Conservation (phyloP, 2,888 invertebrate genomes). For the Panopea generosa region DNA sequence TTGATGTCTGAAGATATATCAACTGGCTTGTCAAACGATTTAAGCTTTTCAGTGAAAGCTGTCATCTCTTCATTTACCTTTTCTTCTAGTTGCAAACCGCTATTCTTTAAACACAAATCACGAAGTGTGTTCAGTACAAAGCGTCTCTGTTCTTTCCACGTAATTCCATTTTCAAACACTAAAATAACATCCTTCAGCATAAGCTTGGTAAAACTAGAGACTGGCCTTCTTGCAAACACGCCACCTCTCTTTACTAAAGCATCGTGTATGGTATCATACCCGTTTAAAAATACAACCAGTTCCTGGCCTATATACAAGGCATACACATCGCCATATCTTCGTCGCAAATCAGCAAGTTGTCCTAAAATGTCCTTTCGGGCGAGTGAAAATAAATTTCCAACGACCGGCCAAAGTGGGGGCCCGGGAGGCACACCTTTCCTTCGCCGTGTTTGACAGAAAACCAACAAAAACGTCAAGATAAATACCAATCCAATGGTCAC, state of each 20-base stretch:
- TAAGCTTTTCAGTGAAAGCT: slow-evolving; percentile 25
- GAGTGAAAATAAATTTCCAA: slow-evolving; percentile 38
- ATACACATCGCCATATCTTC: slow-evolving; percentile 46
- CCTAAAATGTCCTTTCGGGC: slow-evolving; percentile 9
- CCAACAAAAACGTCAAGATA: slow-evolving; percentile 13
- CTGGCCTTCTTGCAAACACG: slow-evolving; percentile 33
- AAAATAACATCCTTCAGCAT: slow-evolving; percentile 10
- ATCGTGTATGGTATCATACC: slow-evolving; percentile 33
- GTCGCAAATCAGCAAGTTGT: slow-evolving; percentile 16
- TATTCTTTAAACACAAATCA: slow-evolving; percentile 44
- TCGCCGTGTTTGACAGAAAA: slow-evolving; percentile 12
- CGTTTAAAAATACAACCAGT: slow-evolving; percentile 34
- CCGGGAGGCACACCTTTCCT: slow-evolving; percentile 30
- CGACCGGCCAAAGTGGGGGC: slow-evolving; percentile 34
- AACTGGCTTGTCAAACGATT: slow-evolving; percentile 24
- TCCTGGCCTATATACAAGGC: slow-evolving; percentile 35
- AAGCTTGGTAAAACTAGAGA: neutral
- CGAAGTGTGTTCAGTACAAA: slow-evolving; percentile 33
- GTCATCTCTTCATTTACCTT: slow-evolving; percentile 45
- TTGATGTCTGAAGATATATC: slow-evolving; percentile 37
- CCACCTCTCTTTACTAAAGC: slow-evolving; percentile 39
- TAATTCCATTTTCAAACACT: slow-evolving; percentile 30
- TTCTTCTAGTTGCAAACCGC: slow-evolving; percentile 25
- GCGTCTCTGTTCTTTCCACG: slow-evolving; percentile 48
- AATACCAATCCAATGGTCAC: slow-evolving; percentile 3